These are phyloP conservation scores for Riptortus pedestris DNA, from an alignment of 1,140 invertebrate genomes.

Conservation along the genomic window DNA sequence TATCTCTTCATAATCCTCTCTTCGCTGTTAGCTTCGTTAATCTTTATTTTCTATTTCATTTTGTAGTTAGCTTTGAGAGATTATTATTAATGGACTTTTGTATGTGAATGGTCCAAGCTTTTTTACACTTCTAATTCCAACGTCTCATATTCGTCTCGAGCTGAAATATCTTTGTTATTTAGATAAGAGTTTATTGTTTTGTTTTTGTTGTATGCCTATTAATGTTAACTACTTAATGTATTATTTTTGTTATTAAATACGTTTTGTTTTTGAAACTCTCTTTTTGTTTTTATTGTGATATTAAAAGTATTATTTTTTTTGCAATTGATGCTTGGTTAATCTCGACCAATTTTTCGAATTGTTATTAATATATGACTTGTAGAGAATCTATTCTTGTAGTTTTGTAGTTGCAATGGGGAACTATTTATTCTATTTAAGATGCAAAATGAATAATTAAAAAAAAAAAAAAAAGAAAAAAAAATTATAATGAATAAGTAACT, in stretches of 20 bases:
- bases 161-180: neutral
- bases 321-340: neutral
- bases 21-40: neutral
- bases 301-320: conserved; percentile 9
- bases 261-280: neutral
- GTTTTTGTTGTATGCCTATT: conserved; percentile 6
- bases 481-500: neutral
- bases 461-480: conserved; percentile 6
- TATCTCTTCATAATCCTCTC: neutral
- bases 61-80: neutral
- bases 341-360: conserved; percentile 12
- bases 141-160: neutral
- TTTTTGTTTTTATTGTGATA: conserved; percentile 15
- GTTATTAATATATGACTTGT: conserved; percentile 13
- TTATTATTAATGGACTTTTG: neutral
- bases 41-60: neutral
- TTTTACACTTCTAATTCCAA: neutral
- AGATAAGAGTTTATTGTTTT: neutral
- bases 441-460: neutral
- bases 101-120: neutral
- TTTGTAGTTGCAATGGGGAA: conserved; percentile 13
- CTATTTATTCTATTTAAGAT: neutral
- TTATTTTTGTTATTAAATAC: conserved; percentile 10
- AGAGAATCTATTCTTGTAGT: conserved; percentile 17
- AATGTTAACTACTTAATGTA: conserved; percentile 14